Evolutionary conservation across 2,888 invertebrate genomes (phyloP), one percentile per base, ranked within the genome.

Genomic region (Psylliodes chrysocephalus): DNA sequence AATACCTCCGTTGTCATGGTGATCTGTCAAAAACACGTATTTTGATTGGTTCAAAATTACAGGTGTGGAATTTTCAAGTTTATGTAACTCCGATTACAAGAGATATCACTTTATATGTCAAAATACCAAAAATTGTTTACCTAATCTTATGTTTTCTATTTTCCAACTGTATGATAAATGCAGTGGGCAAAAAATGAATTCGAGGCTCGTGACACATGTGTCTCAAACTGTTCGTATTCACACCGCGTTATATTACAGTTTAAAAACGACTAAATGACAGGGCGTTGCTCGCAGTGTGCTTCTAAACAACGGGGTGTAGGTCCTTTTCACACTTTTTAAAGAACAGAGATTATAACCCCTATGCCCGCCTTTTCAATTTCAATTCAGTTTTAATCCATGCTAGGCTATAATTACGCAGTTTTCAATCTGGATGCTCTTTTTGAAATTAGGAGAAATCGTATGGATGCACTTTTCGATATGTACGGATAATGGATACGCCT

Each of bases 251-350:
- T 33, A 33, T n/a, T 7, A 7, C n/a, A 33, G 7, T 7, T n/a
- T n/a, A 33, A n/a, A 33, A 7, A 33, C 8, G 10, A 33, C 33
- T 33, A 33, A 33, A 33, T 33, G 33, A n/a, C 33, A 33, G 33
- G 10, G 33, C 38, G 38, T 4, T 47, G 25, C 25, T 18, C 10
- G 18, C 10, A 19, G 42, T 42, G 42, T 42, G 19, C 4, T 19
- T 47, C 22, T 5, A 47, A 22, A 28, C 47, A 47, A 28, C 47
- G 47, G 47, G 47, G 47, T 44, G 44, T 47, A 14, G 47, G 47
- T 12, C n/a, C 47, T 47, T 47, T 47, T 47, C 47, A 47, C 47
- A 28, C 47, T 47, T 25, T 47, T 47, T 47, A 7, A n/a, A 47
- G 47, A 44, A 44, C 28, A 14, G 25, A 47, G 47, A 47, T 47